Conservation (phyloP, 2,888 invertebrate genomes). For the Helobdella robusta region DNA sequence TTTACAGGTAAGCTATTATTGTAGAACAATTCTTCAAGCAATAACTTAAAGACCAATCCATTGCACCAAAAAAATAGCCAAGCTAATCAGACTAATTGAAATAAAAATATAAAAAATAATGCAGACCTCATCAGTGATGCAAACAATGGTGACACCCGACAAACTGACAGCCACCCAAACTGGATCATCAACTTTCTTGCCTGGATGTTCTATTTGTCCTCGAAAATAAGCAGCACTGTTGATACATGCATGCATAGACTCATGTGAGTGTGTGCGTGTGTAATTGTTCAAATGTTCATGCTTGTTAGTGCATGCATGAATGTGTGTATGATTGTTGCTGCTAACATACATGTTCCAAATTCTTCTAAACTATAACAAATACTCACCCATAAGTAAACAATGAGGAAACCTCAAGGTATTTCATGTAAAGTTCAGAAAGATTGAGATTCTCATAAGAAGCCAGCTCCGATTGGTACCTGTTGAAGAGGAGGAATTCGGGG, state of each 20-base stretch:
- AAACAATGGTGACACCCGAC: slow-evolving; percentile 43
- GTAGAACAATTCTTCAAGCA: no score
- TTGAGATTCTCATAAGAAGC: neutral
- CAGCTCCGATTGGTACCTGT: slow-evolving; percentile 21
- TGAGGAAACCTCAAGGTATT: slow-evolving; percentile 74
- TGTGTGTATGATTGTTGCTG: slow-evolving; percentile 8
- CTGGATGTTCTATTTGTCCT: slow-evolving; percentile 86
- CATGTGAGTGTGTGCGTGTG: slow-evolving; percentile 10
- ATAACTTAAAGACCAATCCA: no score
- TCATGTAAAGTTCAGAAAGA: slow-evolving; percentile 65
- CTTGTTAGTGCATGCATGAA: neutral
- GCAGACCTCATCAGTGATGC: slow-evolving; percentile 43
- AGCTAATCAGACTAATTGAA: no score
- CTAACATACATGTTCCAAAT: no score
- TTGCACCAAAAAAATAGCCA: no score
- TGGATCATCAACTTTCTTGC: slow-evolving; percentile 62
- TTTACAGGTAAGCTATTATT: neutral
- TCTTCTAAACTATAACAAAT: no score
- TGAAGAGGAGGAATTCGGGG: slow-evolving; percentile 31
- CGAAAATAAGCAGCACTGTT: slow-evolving; percentile 81
- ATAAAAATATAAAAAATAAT: no score
- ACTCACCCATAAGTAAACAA: slow-evolving; percentile 46
- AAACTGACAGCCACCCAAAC: slow-evolving; percentile 54
- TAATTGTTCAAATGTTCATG: neutral
- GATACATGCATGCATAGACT: slow-evolving; percentile 31